Conservation (phyloP, 2,113 vertebrate genomes). For the Chaetodon auriga region DNA sequence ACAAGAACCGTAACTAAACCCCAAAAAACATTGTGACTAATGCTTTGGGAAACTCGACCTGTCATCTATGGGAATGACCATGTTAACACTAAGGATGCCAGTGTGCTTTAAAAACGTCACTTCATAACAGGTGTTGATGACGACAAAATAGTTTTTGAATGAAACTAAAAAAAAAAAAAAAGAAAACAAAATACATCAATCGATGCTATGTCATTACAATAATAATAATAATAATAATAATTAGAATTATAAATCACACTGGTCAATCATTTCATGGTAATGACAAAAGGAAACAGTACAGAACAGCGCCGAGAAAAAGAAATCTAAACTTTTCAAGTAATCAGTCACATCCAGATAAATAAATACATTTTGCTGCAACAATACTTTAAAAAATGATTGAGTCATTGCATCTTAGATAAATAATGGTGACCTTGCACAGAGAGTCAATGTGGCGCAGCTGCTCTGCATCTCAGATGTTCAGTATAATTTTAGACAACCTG, state of each 20-base stretch:
- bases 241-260: slow-evolving; percentile 52
- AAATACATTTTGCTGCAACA: slow-evolving; percentile 84
- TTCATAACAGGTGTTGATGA: slow-evolving; percentile 54
- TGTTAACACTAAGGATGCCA: slow-evolving; percentile 41
- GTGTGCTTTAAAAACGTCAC: slow-evolving; percentile 65
- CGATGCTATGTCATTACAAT: slow-evolving; percentile 53
- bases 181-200: slow-evolving; percentile 36
- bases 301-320: slow-evolving; percentile 79
- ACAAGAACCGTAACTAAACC: not conserved
- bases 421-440: slow-evolving; percentile 65
- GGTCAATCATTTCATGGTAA: slow-evolving; percentile 71
- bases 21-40: not conserved
- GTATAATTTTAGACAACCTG: slow-evolving; percentile 64
- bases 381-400: slow-evolving; percentile 73
- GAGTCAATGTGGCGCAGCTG: slow-evolving; percentile 65
- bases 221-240: slow-evolving; percentile 26
- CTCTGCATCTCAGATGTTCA: slow-evolving; percentile 61
- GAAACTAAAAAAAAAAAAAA: slow-evolving; percentile 29
- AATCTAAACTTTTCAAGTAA: slow-evolving; percentile 84
- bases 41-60: slow-evolving; percentile 67
- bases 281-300: slow-evolving; percentile 70
- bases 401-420: slow-evolving; percentile 80
- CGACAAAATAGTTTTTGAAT: slow-evolving; percentile 44
- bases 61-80: slow-evolving; percentile 51
- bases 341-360: slow-evolving; percentile 86